These are phyloP conservation scores for Punctoribates punctum DNA, from an alignment of 2,888 invertebrate species.

Conservation along the genomic window DNA sequence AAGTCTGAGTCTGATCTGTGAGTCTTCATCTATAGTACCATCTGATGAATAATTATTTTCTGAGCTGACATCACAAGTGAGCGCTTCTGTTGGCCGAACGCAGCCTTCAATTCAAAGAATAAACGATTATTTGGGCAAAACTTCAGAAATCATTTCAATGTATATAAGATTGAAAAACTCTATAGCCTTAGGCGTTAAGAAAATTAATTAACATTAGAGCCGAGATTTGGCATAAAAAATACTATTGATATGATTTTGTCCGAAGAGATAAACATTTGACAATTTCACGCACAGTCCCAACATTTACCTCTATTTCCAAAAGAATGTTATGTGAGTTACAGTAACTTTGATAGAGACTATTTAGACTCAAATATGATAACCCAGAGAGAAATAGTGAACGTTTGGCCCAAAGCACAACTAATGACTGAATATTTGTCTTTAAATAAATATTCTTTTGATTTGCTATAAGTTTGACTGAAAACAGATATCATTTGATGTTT, in stretches of 20 bases:
- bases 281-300: slow-evolving; percentile 15
- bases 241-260: slow-evolving; percentile 18
- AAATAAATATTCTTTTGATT: not conserved
- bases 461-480: not conserved
- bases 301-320: not conserved
- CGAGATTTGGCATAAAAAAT: slow-evolving; percentile 3
- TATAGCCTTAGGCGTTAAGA: not conserved
- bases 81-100: slow-evolving; percentile 7
- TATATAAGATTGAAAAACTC: too few species aligned
- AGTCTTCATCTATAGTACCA: slow-evolving; percentile 48
- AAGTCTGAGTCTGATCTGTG: slow-evolving; percentile 47
- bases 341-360: not conserved
- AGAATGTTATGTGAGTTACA: slow-evolving; percentile 1
- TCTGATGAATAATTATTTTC: slow-evolving; percentile 47
- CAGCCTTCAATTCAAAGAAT: not conserved
- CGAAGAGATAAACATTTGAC: slow-evolving; percentile 12
- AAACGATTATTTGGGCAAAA: not conserved
- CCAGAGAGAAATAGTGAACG: not conserved
- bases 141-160: not conserved
- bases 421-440: not conserved
- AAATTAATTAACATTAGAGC: slow-evolving; percentile 24
- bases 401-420: not conserved
- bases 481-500: not conserved
- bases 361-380: not conserved
- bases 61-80: slow-evolving; percentile 44